These are phyloP conservation scores for Scalopus aquaticus DNA, from an alignment of 2,113 vertebrate species.

Conservation along the genomic window DNA sequence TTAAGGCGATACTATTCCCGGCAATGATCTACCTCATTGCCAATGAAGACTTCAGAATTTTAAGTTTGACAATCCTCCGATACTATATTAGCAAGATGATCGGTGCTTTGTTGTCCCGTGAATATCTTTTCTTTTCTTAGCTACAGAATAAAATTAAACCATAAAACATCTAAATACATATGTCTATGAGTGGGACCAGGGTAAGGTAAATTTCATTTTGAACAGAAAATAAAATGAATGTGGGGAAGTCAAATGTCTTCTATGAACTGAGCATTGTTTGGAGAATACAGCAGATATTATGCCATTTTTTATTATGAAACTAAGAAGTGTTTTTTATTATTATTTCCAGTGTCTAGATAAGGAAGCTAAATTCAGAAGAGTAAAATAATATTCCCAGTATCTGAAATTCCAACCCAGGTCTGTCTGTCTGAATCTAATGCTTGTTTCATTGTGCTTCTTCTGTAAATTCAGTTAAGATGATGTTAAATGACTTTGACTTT, in stretches of 20 bases:
- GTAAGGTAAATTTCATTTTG: constrained; percentile 14
- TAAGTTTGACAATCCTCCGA: neutral
- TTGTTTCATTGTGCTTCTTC: neutral
- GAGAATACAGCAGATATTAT: neutral
- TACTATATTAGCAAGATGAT: neutral
- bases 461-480: neutral
- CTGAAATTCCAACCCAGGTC: neutral
- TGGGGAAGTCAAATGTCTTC: neutral
- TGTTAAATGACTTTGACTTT: constrained; percentile 38
- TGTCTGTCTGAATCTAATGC: neutral
- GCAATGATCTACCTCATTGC: neutral
- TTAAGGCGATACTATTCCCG: neutral
- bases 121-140: constrained; percentile 30
- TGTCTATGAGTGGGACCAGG: neutral
- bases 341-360: neutral
- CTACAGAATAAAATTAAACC: constrained; percentile 21
- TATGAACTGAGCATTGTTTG: neutral
- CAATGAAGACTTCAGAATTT: constrained; percentile 2
- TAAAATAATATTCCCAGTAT: neutral
- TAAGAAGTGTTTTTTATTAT: neutral
- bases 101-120: neutral
- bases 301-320: neutral
- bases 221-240: neutral
- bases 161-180: constrained; percentile 15
- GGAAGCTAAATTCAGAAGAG: neutral